Base-by-base conservation (phyloP, 2,113 vertebrate species). In the Erythrolamprus reginae region DNA sequence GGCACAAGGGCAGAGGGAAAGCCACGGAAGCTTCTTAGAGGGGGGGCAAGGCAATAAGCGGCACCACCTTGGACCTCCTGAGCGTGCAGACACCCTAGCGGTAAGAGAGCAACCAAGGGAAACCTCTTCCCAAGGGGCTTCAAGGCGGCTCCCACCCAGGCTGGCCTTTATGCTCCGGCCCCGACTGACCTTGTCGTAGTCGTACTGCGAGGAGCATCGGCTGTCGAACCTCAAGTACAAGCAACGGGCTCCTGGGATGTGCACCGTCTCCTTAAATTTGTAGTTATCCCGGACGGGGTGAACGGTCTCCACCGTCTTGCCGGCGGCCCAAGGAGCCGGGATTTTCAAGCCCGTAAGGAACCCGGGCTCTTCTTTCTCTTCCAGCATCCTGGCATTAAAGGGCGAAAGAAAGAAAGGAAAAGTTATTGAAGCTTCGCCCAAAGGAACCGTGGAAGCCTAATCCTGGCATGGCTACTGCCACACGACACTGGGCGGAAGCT, bases 251-350 rank as follows among this genome's bases (percentile, higher is more conserved):
- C 99, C 99, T 21, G 99, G 99, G 91, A 99, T 99, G 92, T 99
- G 98, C 5, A 99, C 99, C 0, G 99, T 99, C 94, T 99, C 99
- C 94, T 99, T 99, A 96, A 99, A 99, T 87, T 99, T 99, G 93
- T 99, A 99, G 94, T 99, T 99, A 97, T 99, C 99, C 95, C 99
- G 98, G 91, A 99, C 99, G 0, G 99, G 99, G 91, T 99, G 99
- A 26, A 99, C 98, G 0, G 99, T 99, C 96, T 99, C 99, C 88
- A 99, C 99, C 0, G 99, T 99, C 95, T 99, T 99, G 89, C 99
- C 99, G 86, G 99, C 99, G 93, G 99, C 99, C 99, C 99, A 99
- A 0, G 99, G 99, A 94, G 99, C 99, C 88, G 99, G 99, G 93
- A 99, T 99, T 96, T 99, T 99, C 93, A 99, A 97, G 55, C 99